Evolutionary conservation across 2,888 invertebrate genomes (phyloP).

Genomic region (Nemotelus nigrinus): DNA sequence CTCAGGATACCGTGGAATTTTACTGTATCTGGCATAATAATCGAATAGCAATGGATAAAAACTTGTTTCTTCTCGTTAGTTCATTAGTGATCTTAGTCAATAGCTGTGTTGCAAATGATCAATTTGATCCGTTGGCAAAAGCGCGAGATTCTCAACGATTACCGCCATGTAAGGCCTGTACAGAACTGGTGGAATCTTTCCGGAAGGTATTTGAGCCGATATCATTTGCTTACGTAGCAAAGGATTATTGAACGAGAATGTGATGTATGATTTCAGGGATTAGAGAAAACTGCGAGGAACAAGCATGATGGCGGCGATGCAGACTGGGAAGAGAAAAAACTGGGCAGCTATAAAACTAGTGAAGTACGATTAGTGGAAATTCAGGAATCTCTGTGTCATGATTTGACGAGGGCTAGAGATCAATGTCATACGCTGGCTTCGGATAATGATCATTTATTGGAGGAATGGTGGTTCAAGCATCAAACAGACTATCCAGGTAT

Average conservation of each 20-base stretch:
- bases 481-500: conserved; percentile 63
- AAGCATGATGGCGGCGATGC: conserved; percentile 94
- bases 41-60: not conserved
- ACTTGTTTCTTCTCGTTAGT: not conserved
- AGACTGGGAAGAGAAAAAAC: conserved; percentile 91
- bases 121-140: not conserved
- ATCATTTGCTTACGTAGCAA: conserved; percentile 39
- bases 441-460: conserved; percentile 81
- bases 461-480: conserved; percentile 88
- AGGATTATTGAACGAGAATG: not conserved
- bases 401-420: conserved; percentile 74
- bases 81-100: conserved; percentile 1
- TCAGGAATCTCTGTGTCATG: conserved; percentile 85
- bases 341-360: conserved; percentile 83
- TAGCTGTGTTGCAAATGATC: not conserved
- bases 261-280: conserved; percentile 66
- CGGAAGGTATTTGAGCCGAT: conserved; percentile 64
- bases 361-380: conserved; percentile 92
- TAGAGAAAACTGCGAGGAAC: conserved; percentile 83
- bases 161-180: conserved; percentile 84
- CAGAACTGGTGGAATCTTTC: conserved; percentile 78
- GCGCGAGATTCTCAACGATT: conserved; percentile 66
- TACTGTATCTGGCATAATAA: too few relatives aligned
- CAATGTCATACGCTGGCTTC: conserved; percentile 89
- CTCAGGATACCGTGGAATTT: too few relatives aligned